Base-by-base conservation (phyloP, 2,888 invertebrate genomes). In the Drosophila colorata region DNA sequence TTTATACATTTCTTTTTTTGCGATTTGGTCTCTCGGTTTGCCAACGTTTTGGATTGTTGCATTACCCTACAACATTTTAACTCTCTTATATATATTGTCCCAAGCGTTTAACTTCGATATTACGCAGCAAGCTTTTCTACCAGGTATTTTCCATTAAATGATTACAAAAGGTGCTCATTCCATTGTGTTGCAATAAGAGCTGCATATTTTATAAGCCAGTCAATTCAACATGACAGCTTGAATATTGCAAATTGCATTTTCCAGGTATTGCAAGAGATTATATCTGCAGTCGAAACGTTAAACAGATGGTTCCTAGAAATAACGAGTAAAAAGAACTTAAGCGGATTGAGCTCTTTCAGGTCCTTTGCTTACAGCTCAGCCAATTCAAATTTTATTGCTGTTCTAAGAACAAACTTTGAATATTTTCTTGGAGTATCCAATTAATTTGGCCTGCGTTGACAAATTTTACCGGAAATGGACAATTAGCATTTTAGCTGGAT, bases 391-490 rank as follows among this genome's bases (percentile, higher is more conserved):
- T 14, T 31, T 37, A 38, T 38, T 46, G 46, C 28, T 28, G 20
- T 33, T 33, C 23, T 4, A 13, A 3, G 31, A 16, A 33, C 14
- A 31, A 59, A 55, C 69, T 56, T 56, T 51, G 7, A 18, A 14
- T 48, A 44, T 31, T 52, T 35, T 31, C 28, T 16, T 9, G 9
- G 9, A 41, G 53, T 49, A 14, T 40, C 49, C 18, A 7, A 20
- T 28, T 23, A 35, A 25, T 37, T 43, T 25, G 33, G 40, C n/a
- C 33, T 37, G 11, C 25, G 7, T n/a, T 31, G 20, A 40, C 28
- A 51, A 8, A 35, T 28, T 37, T 14, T 35, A 13, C 20, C n/a
- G 18, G 13, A 31, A 43, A 23, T 31, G 9, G 13, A 13, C 11
- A 25, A 18, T 33, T 46, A 38, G 11, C n/a, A 35, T 48, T 14